Percentiles rank a stretch among this genome's conserved stretches.
phyloP scores from a whole-genome alignment of 2,113 vertebrate genomes.

The Crotalus tigris region DNA sequence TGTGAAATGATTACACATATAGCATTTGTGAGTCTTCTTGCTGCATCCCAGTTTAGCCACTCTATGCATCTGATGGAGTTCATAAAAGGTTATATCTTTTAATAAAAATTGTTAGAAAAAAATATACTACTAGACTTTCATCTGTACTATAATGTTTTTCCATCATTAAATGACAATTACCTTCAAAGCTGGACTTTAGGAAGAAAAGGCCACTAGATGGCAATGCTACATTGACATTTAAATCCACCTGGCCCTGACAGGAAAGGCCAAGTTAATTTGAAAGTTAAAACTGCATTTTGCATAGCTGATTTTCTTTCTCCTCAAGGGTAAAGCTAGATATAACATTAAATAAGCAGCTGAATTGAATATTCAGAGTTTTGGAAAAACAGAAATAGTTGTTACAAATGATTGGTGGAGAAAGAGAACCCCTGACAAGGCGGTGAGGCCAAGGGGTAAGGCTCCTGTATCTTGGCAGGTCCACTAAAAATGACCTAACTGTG shows the following conservation, averaged over 20 bases:
- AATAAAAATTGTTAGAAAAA: not conserved
- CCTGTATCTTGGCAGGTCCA: not conserved
- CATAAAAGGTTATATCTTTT: not conserved
- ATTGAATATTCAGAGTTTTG: not conserved
- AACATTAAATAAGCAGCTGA: not conserved
- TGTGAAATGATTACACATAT: not conserved
- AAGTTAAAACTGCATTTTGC: not conserved
- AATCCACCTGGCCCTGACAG: not conserved
- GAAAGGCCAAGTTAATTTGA: not conserved
- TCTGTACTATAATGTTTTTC: not conserved
- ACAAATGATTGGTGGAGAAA: not conserved
- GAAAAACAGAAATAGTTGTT: not conserved
- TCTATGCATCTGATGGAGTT: not conserved
- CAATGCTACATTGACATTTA: conserved; percentile 42
- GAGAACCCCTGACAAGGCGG: not conserved
- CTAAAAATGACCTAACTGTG: not conserved
- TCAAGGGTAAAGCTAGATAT: not conserved
- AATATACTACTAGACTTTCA: not conserved
- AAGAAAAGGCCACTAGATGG: conserved; percentile 54
- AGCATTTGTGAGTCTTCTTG: not conserved
- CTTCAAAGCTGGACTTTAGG: not conserved
- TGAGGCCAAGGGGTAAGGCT: not conserved
- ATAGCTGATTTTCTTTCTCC: not conserved
- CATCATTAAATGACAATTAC: not conserved
- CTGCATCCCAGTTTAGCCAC: not conserved